Evolutionary conservation across 92 coral and sea anemone genomes (phyloP).

Genomic region (Actinostola sp.): DNA sequence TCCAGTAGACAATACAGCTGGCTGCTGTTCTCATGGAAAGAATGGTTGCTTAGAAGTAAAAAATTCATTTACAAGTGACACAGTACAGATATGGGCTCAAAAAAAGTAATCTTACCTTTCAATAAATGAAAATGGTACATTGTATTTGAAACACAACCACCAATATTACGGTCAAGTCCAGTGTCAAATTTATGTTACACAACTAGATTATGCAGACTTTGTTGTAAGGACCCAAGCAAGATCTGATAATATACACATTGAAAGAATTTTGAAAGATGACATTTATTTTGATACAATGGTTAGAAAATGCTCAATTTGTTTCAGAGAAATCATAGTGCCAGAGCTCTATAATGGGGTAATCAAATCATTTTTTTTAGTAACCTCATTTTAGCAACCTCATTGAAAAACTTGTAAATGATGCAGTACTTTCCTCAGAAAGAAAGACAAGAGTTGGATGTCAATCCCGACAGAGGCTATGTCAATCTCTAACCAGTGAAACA

Average conservation of each 20-base stretch:
- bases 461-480: not conserved
- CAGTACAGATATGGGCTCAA: not conserved
- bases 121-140: slow-evolving; percentile 19
- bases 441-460: not conserved
- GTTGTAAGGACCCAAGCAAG: slow-evolving; percentile 19
- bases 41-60: slow-evolving; percentile 26
- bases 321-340: slow-evolving; percentile 19
- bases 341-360: slow-evolving; percentile 23
- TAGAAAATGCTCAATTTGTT: slow-evolving; percentile 10
- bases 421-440: not conserved
- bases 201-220: slow-evolving; percentile 23
- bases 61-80: slow-evolving; percentile 29
- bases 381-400: not conserved
- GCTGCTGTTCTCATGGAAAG: not conserved
- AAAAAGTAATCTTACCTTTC: slow-evolving; percentile 19
- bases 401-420: not conserved
- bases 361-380: not conserved
- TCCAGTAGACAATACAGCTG: slow-evolving; percentile 20
- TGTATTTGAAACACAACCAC: slow-evolving; percentile 28
- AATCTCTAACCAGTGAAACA: too few species aligned
- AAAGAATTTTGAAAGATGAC: slow-evolving; percentile 22
- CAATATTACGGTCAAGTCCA: slow-evolving; percentile 35
- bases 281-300: not conserved
- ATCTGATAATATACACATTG: slow-evolving; percentile 21
- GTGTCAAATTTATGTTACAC: slow-evolving; percentile 8